Base-by-base conservation (phyloP, 2,888 invertebrate genomes). In the Schizaphis graminum region DNA sequence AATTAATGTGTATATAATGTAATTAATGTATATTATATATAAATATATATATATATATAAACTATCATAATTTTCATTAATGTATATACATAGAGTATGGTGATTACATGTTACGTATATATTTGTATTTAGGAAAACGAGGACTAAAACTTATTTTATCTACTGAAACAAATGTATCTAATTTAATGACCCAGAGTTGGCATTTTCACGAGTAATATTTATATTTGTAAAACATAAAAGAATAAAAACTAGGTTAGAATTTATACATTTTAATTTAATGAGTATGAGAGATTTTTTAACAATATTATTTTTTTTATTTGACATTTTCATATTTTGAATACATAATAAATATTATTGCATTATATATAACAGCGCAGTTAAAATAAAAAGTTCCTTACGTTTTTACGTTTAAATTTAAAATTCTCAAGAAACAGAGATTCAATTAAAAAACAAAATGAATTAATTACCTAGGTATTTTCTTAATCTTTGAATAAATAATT, bases 361-460 rank as follows among this genome's bases (percentile, higher is more conserved):
- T 77, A 41, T n/a, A 21, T 35, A 21, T 35, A 77, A 77, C 8
- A 35, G 35, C 21, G 77, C 7, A 77, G 35, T 21, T 77, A 35
- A 77, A 77, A 77, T 77, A 77, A 77, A 35, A 77, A 77, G 77
- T 77, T 77, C 21, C 35, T 35, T 67, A 67, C 28, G 61, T 61
- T 61, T 61, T 67, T 77, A 77, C 16, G 35, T 41, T 77, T 21
- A 21, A 77, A 35, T 77, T 77, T 35, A 35, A 35, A 77, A 77
- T 77, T 77, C 35, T 77, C 77, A 35, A 35, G 35, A 77, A 21
- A 77, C 77, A 77, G 35, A 77, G 21, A 77, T 77, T 77, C 77
- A 77, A 77, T 77, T 77, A 77, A 77, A 77, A 53, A 77, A 77
- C 35, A 8, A 77, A 77, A 77, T 77, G 77, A 77, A 77, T 77